These are phyloP conservation scores for Antheraea mylitta DNA, from an alignment of 1,140 invertebrate species.

Conservation along the genomic window DNA sequence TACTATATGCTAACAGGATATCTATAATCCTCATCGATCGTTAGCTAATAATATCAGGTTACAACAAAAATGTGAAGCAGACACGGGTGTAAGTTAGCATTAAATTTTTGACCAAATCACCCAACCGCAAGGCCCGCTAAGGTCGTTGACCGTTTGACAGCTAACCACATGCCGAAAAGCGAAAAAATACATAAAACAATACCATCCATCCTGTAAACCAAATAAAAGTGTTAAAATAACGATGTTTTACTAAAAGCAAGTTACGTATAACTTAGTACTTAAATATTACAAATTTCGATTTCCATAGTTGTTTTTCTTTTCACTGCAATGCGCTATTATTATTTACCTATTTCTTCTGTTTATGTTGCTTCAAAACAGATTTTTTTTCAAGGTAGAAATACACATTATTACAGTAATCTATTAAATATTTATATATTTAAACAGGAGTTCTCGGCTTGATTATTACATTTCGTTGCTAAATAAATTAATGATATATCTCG, in stretches of 20 bases:
- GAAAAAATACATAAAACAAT: neutral
- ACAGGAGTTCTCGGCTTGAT: neutral
- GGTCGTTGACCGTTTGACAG: neutral
- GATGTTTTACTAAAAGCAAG: no score
- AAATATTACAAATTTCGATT: no score
- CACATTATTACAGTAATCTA: neutral
- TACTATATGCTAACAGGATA: neutral
- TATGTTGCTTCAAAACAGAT: no score
- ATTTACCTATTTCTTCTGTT: no score
- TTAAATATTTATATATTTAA: neutral
- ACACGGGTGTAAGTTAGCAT: neutral
- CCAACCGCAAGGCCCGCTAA: neutral
- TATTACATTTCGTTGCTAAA: neutral
- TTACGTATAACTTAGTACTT: no score
- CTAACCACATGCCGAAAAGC: neutral
- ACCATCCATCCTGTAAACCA: neutral
- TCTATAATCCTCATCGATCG: neutral
- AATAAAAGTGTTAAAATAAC: neutral
- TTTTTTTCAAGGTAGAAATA: no score
- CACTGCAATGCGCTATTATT: no score
- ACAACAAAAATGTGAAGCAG: neutral
- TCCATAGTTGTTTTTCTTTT: no score
- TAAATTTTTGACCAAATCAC: neutral
- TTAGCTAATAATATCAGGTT: constrained; percentile 1
- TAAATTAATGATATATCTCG: neutral